Conservation (phyloP, 2,888 invertebrate genomes). For the Polyommatus iphigenia region DNA sequence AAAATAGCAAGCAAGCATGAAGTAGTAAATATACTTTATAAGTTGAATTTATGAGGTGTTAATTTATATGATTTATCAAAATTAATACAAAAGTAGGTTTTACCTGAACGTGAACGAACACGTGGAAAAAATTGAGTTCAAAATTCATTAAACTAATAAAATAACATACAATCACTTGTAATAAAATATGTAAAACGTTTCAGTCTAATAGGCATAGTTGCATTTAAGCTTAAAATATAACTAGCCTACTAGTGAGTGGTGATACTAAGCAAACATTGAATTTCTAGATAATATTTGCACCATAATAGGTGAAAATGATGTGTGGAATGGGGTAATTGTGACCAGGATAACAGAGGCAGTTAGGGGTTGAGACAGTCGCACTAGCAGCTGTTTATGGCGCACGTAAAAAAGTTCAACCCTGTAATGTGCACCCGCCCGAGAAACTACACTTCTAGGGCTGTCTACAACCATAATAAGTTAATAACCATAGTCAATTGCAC, state of each 20-base stretch:
- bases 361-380: conserved; percentile 5
- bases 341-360: conserved; percentile 20
- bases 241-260: too few species aligned
- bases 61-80: too few species aligned
- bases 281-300: neutral
- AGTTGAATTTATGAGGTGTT: too few species aligned
- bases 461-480: neutral
- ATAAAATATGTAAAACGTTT: neutral
- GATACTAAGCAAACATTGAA: neutral
- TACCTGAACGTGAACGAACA: neutral
- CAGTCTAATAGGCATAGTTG: neutral
- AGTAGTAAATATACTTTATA: too few species aligned
- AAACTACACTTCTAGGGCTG: conserved; percentile 10
- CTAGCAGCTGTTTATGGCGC: conserved; percentile 1
- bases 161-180: neutral
- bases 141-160: neutral
- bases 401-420: conserved; percentile 10
- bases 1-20: too few species aligned
- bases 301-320: neutral
- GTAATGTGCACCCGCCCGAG: conserved; percentile 9
- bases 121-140: neutral
- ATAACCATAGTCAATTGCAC: neutral
- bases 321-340: neutral
- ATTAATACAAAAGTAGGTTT: too few species aligned
- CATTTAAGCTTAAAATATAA: neutral